Conservation (phyloP, 1,140 invertebrate species). For the Camponotus pennsylvanicus region DNA sequence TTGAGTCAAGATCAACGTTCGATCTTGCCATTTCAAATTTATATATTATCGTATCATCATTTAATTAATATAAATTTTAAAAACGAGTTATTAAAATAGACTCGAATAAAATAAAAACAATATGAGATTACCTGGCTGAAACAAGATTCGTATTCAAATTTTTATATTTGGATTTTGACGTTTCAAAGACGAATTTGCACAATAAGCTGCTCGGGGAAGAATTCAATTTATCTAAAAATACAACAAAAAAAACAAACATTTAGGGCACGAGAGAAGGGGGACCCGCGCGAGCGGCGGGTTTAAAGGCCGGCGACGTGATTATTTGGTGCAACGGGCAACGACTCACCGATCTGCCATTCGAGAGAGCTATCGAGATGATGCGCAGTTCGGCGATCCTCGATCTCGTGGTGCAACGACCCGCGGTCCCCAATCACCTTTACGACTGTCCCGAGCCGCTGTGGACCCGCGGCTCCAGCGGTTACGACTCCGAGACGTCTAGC, state of each 20-base stretch:
- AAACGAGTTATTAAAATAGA: not conserved
- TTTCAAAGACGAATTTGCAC: not conserved
- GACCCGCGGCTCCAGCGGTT: conserved; percentile 83
- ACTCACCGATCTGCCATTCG: conserved; percentile 83
- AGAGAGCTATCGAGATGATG: conserved; percentile 84
- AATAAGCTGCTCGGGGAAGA: not conserved
- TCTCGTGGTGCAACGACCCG: conserved; percentile 82
- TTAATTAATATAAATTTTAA: conserved; percentile 1
- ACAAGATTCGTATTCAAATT: not conserved
- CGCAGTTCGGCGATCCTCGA: conserved; percentile 81
- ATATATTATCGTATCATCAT: not conserved
- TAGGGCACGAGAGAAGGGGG: conserved; percentile 96
- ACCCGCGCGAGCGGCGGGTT: conserved; percentile 94
- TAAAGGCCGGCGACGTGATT: conserved; percentile 97
- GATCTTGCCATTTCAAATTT: not conserved
- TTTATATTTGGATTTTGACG: not conserved
- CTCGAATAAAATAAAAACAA: not conserved
- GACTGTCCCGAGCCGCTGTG: conserved; percentile 82
- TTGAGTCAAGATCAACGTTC: not conserved
- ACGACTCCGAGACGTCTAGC: conserved; percentile 83
- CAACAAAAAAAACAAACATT: not conserved
- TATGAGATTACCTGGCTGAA: not conserved
- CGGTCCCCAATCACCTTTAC: conserved; percentile 80
- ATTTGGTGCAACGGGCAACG: conserved; percentile 93
- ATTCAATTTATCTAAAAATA: not conserved